Evolutionary conservation across 2,797 vertebrate species (phyloP), one percentile per base, ranked within the genome.

Genomic region (Semotilus atromaculatus): DNA sequence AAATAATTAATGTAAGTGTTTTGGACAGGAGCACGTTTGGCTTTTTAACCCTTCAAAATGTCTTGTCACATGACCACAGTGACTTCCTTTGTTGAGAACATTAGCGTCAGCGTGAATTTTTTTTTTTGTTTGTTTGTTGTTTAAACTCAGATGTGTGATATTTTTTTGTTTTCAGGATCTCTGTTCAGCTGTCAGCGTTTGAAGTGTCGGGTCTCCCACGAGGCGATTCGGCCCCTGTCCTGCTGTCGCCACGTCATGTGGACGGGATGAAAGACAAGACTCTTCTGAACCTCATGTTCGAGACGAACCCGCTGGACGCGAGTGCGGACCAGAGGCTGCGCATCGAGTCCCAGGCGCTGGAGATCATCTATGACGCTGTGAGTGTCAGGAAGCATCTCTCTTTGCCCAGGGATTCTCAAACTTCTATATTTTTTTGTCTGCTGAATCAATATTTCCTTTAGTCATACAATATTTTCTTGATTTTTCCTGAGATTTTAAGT

Each of bases 341-440:
- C 38, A 95, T 97, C 82, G 96, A 98, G 89, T 98, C 98, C n/a
- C 96, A 97, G 72, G 97, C 98, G 1, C 90, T 99, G 87, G 97
- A 99, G 95, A 98, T 99, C 85, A 95, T 99, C 86, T 99, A 99
- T 85, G 97, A 99, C 88, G 97, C 98, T 9, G 98, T 99, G 94
- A 97, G 97, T 95, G 75, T 77, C 34, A 1, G 95, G 96, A 93
- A 21, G 21, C 31, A 9, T 76, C 19, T 16, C 51, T 75, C 73
- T 81, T 75, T 62, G 71, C 86, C 86, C 45, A 85, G 0, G 40
- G 23, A 62, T 40, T 83, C 23, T n/a, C 1, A 34, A 5, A n/a
- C 18, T n/a, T n/a, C 88, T 23, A 4, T 40, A 4, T 58, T 60
- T 58, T 26, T 60, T 26, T 26, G 4, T 13, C 10, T 6, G n/a